Conservation (phyloP, 2,113 vertebrate species). For the Heptranchias perlo region DNA sequence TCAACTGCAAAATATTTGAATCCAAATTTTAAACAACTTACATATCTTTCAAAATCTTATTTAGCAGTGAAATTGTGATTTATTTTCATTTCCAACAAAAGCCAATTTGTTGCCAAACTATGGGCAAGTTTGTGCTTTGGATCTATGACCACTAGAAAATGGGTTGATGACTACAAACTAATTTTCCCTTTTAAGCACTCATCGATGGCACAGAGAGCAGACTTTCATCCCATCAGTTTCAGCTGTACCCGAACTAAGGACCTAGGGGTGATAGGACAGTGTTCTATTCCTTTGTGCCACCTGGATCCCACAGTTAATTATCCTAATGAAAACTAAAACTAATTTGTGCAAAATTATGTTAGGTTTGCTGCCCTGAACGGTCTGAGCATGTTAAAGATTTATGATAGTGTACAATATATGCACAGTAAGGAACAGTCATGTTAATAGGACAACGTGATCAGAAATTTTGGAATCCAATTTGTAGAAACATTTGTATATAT, state of each 20-base stretch:
- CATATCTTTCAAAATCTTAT: neutral
- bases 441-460: neutral
- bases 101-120: neutral
- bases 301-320: neutral
- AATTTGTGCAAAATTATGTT: neutral
- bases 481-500: neutral
- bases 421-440: neutral
- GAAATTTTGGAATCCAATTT: neutral
- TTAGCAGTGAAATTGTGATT: neutral
- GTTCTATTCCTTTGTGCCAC: neutral
- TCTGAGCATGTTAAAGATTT: neutral
- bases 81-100: neutral
- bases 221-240: neutral
- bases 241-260: too few relatives aligned
- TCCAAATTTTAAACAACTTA: neutral
- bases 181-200: neutral
- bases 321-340: neutral
- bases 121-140: neutral
- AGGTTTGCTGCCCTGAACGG: neutral
- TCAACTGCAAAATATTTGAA: neutral
- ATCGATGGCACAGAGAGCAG: neutral
- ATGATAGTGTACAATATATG: neutral
- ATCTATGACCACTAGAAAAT: neutral
- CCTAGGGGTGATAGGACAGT: neutral
- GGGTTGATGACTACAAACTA: neutral